phyloP scores from a whole-genome alignment of 2,113 vertebrate species.

The Tricholaema leucomelas region DNA sequence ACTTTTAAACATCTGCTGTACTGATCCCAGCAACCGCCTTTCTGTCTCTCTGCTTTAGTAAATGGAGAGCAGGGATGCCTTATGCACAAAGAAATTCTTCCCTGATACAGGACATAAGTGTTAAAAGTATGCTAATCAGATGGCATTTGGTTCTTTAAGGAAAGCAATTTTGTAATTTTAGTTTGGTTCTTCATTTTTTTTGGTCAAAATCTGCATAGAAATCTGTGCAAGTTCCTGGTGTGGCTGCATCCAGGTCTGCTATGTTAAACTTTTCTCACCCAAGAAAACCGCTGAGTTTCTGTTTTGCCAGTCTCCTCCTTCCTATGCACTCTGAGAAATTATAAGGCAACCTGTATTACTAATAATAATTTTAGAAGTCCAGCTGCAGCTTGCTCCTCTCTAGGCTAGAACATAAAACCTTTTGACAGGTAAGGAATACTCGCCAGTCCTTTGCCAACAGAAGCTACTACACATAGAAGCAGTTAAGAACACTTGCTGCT shows the following conservation, averaged over 20 bases:
- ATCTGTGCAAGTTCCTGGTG: not conserved
- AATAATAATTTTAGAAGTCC: not conserved
- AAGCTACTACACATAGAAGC: not conserved
- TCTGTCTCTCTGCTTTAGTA: not conserved
- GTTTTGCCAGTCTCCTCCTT: not conserved
- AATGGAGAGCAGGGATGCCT: not conserved
- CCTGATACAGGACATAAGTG: not conserved
- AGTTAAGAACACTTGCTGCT: constrained; percentile 26
- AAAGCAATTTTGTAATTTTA: not conserved
- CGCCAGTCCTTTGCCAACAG: not conserved
- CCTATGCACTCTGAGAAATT: not conserved
- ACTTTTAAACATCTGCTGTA: not conserved
- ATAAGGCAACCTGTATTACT: not conserved
- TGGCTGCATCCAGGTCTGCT: not conserved
- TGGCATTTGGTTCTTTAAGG: not conserved
- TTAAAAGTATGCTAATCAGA: not conserved
- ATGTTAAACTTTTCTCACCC: constrained; percentile 37
- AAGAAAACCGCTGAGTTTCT: not conserved
- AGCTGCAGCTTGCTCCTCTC: not conserved
- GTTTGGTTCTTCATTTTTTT: not conserved
- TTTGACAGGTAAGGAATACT: not conserved
- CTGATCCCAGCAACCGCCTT: not conserved
- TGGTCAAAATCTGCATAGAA: not conserved
- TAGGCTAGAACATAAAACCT: not conserved
- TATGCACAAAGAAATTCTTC: not conserved